Evolutionary conservation across 2,888 invertebrate genomes (phyloP).

Genomic region (Nowickia ferox): DNA sequence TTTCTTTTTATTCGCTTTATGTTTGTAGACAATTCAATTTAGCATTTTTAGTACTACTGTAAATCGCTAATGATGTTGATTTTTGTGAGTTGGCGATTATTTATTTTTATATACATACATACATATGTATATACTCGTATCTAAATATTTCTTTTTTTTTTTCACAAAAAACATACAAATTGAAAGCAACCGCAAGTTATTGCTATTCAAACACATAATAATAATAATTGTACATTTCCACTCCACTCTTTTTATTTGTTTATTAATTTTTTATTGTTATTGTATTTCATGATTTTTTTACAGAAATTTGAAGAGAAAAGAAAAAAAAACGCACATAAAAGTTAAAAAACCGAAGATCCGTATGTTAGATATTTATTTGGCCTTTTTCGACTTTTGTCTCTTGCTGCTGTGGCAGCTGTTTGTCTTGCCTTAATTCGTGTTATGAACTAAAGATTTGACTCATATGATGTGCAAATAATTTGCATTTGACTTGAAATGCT

Average conservation of each 20-base stretch:
- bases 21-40: not conserved
- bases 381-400: conserved; percentile 5
- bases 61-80: conserved; percentile 11
- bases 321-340: conserved; percentile 23
- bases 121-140: no score
- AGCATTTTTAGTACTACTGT: not conserved
- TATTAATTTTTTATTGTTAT: conserved; percentile 9
- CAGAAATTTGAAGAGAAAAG: not conserved
- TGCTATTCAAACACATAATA: conserved; percentile 42
- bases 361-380: conserved; percentile 15
- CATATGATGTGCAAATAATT: conserved; percentile 66
- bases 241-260: conserved; percentile 28
- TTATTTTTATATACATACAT: not conserved
- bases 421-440: conserved; percentile 29
- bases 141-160: not conserved
- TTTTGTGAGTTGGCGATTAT: conserved; percentile 28
- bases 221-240: conserved; percentile 52
- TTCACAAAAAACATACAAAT: conserved; percentile 32
- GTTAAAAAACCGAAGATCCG: conserved; percentile 37
- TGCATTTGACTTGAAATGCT: conserved; percentile 41
- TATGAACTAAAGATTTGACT: conserved; percentile 56
- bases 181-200: conserved; percentile 60
- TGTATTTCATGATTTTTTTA: conserved; percentile 18
- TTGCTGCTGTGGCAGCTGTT: not conserved
- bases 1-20: not conserved